Base-by-base conservation (phyloP, 2,888 invertebrate genomes). In the Nematopogon swammerdamellus region DNA sequence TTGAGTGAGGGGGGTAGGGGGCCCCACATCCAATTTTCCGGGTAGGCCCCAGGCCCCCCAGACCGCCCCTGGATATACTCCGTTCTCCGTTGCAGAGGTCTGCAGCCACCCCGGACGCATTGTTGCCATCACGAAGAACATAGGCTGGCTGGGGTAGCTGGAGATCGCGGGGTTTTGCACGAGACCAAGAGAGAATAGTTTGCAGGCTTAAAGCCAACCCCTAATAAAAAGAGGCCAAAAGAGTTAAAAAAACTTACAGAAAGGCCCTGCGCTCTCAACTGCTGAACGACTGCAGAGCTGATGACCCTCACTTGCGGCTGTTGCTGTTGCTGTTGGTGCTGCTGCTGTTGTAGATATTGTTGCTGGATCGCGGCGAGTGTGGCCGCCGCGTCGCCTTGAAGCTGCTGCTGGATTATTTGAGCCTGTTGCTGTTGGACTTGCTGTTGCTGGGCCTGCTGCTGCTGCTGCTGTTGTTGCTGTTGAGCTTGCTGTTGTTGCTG, bases 231-330 rank as follows among this genome's bases (percentile, higher is more conserved):
- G n/a, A n/a, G n/a, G n/a, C n/a, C n/a, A n/a, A n/a, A n/a, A n/a
- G n/a, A n/a, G n/a, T n/a, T n/a, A n/a, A n/a, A n/a, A n/a, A 25
- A 25, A 67, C 74, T 68, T 50, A 80, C 80, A 43, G 77, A 68
- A 51, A 82, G 63, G 11, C 82, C 82, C 56, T 82, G 81, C 2
- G 81, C 81, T 54, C 82, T 69, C 52, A 85, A 70, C 61, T 85
- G 85, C 52, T 82, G 83, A 44, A 84, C 76, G 44, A 82, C 79
- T 47, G 82, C 81, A 16, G 80, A 73, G 65, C 84, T 85, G 55
- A 84, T 81, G 54, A 84, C 82, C 58, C 84, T 72, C 48, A 81
- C 62, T 55, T 84, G 83, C 19, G 83, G 83, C 52, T 82, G 82
- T 46, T 72, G 74, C 46, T 76, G 81, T 52, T 80, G 80, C 19